phyloP scores from a whole-genome alignment of 2,797 vertebrate genomes.

The Crocodylus rhombifer region DNA sequence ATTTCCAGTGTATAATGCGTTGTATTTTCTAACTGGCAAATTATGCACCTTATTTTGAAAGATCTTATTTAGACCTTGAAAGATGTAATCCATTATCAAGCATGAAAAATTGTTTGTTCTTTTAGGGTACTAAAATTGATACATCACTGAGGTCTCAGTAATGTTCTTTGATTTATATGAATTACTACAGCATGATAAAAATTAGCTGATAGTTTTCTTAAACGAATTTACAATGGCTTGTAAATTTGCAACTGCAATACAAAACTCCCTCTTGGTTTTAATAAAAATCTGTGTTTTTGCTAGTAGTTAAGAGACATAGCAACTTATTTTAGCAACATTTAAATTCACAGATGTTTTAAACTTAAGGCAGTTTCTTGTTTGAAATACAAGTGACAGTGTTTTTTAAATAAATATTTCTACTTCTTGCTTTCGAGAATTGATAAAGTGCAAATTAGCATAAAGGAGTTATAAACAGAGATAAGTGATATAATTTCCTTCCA shows the following conservation, averaged over 20 bases:
- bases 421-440: neutral
- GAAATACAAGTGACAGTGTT: rapidly evolving
- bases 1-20: neutral
- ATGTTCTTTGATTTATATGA: neutral
- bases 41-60: neutral
- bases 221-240: neutral
- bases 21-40: neutral
- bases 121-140: neutral
- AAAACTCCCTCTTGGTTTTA: neutral
- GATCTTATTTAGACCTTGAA: neutral
- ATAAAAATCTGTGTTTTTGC: neutral
- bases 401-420: neutral
- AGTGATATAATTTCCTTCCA: neutral
- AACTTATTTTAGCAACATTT: neutral
- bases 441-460: neutral
- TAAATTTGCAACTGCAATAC: neutral
- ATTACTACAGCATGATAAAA: neutral
- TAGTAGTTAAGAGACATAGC: neutral
- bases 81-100: neutral
- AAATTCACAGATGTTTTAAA: neutral
- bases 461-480: neutral
- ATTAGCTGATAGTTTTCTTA: neutral
- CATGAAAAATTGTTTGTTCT: neutral
- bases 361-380: neutral
- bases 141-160: neutral